These are phyloP conservation scores for Calephelis nemesis DNA, from an alignment of 1,140 invertebrate species.

Conservation along the genomic window DNA sequence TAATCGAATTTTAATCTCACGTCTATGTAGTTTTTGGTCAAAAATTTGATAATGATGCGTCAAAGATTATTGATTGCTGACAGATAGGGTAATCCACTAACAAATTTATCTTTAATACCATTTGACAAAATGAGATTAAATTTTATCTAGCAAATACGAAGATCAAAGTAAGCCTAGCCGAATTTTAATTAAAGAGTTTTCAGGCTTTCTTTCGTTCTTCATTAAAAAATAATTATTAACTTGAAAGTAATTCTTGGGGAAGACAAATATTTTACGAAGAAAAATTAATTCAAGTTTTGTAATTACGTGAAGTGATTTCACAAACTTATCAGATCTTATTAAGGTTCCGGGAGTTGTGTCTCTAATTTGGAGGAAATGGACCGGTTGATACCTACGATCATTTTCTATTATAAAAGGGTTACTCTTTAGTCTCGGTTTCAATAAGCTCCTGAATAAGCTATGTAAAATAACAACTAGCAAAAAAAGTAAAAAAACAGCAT, in stretches of 20 bases:
- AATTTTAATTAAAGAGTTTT: neutral
- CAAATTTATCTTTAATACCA: too few relatives aligned
- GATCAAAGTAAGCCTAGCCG: neutral
- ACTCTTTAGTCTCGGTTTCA: too few relatives aligned
- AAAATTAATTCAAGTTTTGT: constrained; percentile 15
- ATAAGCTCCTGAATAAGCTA: too few relatives aligned
- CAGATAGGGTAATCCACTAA: too few relatives aligned
- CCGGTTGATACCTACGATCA: neutral
- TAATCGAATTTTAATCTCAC: too few relatives aligned
- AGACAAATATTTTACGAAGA: constrained; percentile 17
- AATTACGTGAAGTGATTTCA: constrained; percentile 14
- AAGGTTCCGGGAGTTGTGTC: constrained; percentile 6
- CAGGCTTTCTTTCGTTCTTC: constrained; percentile 1
- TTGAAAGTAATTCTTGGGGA: constrained; percentile 2
- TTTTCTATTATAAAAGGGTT: neutral
- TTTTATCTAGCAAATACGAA: neutral
- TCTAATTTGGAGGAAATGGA: neutral
- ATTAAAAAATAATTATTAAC: neutral
- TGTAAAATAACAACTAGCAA: too few relatives aligned
- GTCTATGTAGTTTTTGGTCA: too few relatives aligned
- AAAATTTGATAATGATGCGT: too few relatives aligned
- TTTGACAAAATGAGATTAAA: too few relatives aligned
- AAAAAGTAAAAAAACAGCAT: too few relatives aligned
- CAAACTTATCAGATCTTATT: constrained; percentile 16
- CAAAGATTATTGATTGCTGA: too few relatives aligned